Conservation (phyloP, 2,888 invertebrate species). For the Lypha dubia region DNA sequence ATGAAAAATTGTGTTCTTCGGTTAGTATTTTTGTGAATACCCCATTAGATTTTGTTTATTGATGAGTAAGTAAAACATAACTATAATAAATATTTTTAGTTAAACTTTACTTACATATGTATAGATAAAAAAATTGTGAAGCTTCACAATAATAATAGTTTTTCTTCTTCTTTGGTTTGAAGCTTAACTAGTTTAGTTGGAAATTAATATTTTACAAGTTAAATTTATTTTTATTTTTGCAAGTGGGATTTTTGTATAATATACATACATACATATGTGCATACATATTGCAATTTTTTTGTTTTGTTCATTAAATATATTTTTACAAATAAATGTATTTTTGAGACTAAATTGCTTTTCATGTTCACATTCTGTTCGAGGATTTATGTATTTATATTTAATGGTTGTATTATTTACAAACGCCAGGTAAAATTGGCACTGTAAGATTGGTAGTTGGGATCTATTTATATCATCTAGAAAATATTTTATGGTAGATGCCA, state of each 20-base stretch:
- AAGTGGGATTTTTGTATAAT: constrained; percentile 53
- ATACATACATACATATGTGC: background rate
- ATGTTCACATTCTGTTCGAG: constrained; percentile 81
- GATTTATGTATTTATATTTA: constrained; percentile 72
- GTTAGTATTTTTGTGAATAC: too few species aligned
- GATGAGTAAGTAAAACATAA: too few species aligned
- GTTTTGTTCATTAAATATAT: constrained; percentile 34
- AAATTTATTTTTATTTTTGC: constrained; percentile 26
- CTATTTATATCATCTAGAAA: background rate
- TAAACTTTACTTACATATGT: constrained; percentile 51
- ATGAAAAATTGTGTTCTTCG: too few species aligned
- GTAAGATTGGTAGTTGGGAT: background rate
- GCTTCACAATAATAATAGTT: constrained; percentile 58
- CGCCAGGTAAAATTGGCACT: constrained; percentile 6
- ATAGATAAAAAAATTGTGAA: constrained; percentile 64
- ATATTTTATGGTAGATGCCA: constrained; percentile 13
- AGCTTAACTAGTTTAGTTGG: constrained; percentile 64
- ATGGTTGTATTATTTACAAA: constrained; percentile 35
- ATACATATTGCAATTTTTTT: background rate
- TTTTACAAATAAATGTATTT: constrained; percentile 58
- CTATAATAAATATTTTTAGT: too few species aligned
- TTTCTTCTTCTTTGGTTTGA: constrained; percentile 67
- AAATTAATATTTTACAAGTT: constrained; percentile 49
- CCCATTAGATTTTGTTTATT: too few species aligned
- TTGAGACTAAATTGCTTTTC: constrained; percentile 80